phyloP scores from a whole-genome alignment of 2,113 vertebrate genomes.

The Zeus faber region DNA sequence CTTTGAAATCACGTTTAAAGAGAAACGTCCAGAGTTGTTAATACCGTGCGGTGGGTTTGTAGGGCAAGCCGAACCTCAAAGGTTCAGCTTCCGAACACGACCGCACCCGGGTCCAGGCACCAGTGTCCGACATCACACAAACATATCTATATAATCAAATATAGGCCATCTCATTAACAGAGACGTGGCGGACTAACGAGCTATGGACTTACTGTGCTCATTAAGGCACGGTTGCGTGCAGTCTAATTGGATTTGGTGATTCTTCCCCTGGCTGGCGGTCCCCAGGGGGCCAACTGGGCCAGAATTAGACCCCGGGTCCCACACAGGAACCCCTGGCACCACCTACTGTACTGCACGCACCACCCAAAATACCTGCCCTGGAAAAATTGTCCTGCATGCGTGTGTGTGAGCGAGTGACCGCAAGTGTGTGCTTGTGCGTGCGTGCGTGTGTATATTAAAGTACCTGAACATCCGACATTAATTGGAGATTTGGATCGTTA shows the following conservation, averaged over 20 bases:
- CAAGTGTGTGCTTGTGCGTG: background rate
- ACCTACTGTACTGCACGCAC: conserved; percentile 19
- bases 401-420: too few species aligned
- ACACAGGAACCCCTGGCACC: too few species aligned
- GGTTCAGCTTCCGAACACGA: too few species aligned
- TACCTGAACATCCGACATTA: too few species aligned
- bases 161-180: background rate
- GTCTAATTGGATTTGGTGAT: background rate
- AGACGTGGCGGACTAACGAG: background rate
- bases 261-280: too few species aligned
- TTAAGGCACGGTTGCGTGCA: background rate
- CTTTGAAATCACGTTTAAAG: too few species aligned
- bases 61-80: too few species aligned
- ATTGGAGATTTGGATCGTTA: too few species aligned
- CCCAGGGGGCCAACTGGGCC: background rate
- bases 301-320: conserved; percentile 1
- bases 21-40: too few species aligned
- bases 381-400: background rate
- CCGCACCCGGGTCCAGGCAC: too few species aligned
- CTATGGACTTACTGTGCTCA: background rate
- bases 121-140: too few species aligned
- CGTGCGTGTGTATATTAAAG: background rate
- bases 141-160: background rate
- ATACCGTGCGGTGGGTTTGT: too few species aligned
- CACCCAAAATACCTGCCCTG: background rate